These are phyloP conservation scores for Morbakka virulenta DNA, from an alignment of 30 jellyfish, hydroid and myxozoan genomes.

Conservation along the genomic window DNA sequence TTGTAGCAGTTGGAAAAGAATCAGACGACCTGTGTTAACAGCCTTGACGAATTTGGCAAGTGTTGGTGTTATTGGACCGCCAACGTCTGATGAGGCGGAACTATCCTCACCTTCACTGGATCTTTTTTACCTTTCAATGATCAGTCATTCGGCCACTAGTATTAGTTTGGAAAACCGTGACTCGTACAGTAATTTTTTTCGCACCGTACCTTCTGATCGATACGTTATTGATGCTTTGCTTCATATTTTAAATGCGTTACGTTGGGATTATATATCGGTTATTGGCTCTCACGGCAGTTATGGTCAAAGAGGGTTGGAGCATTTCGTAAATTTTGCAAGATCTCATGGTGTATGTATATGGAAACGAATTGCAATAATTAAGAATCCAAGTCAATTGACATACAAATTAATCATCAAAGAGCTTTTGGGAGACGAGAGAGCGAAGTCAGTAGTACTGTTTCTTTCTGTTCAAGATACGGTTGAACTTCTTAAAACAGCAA, in stretches of 20 bases:
- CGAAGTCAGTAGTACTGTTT: conserved; percentile 47
- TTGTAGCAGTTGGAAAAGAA: conserved; percentile 43
- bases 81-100: conserved; percentile 57
- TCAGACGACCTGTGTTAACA: conserved; percentile 19
- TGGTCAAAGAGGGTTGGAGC: conserved; percentile 56
- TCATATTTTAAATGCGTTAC: conserved; percentile 36
- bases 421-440: not conserved
- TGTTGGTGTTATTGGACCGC: conserved; percentile 57
- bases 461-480: conserved; percentile 58
- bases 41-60: not conserved
- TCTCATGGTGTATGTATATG: conserved; percentile 32
- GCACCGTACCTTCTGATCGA: conserved; percentile 79
- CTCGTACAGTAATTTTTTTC: conserved; percentile 44
- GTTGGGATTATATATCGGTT: conserved; percentile 67
- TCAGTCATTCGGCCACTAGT: conserved; percentile 60
- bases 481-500: conserved; percentile 48
- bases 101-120: conserved; percentile 57
- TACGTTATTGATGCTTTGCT: conserved; percentile 49
- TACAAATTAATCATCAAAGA: conserved; percentile 6
- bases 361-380: conserved; percentile 12
- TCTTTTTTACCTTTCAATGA: conserved; percentile 33
- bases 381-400: not conserved
- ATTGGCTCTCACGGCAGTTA: conserved; percentile 61
- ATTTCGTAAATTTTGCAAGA: not conserved
- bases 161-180: conserved; percentile 38